Evolutionary conservation across 2,888 invertebrate genomes (phyloP), one percentile per base, ranked within the genome.

Genomic region (Phengaris arion): DNA sequence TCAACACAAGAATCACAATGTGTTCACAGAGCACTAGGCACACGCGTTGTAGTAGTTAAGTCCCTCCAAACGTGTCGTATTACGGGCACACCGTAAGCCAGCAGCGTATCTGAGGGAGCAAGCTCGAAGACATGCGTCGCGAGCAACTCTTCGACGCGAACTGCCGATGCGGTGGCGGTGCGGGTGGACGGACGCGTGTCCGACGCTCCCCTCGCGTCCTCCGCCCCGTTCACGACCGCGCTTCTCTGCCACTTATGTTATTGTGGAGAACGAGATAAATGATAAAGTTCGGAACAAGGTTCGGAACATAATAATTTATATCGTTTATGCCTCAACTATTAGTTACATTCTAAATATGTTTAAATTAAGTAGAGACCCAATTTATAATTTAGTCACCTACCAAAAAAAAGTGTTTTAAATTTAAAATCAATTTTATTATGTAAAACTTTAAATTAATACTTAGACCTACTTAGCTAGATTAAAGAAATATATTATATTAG

Each of bases 41-140:
- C 91, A 90, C 91, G 86, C 89, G 90, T 86, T 88, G 86, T 87
- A 88, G 89, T 89, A 86, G 86, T 86, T 70, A 35, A 85, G 89
- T 92, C 93, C 93, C 93, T 93, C 93, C 93, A 93, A 93, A 93
- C 93, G 93, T 93, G 93, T 93, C 93, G 92, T 93, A 92, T 93
- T 93, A 93, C 93, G 93, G 75, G 93, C 88, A 86, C 90, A 88
- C 93, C 93, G 93, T 93, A 93, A 93, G 92, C 91, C 93, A 93
- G 92, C 93, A 93, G 90, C 92, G 93, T 92, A 93, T 93, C 93
- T 94, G 93, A 92, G 93, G 93, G 93, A 93, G 85, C 87, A 82
- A 87, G 86, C 87, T 90, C 89, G 87, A 89, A 91, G 85, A 89
- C 92, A 86, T 89, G 89, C 91, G 92, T 91, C 90, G 87, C 89